Evolutionary conservation across 2,888 invertebrate species (phyloP).

Genomic region (Erannis defoliaria): DNA sequence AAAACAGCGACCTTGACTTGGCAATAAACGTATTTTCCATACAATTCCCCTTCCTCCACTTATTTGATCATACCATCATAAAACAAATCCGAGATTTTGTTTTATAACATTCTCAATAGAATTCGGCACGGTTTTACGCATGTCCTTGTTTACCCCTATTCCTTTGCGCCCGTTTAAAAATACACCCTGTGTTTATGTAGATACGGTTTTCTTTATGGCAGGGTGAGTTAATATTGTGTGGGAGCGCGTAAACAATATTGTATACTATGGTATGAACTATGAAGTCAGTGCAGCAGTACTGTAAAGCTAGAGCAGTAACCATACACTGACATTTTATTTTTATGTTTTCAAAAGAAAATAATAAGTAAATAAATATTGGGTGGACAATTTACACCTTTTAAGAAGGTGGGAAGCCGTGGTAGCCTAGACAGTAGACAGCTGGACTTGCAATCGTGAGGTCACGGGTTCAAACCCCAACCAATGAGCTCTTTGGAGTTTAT

Average conservation of each 20-base stretch:
- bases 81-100: conserved; percentile 48
- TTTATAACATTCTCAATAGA: conserved; percentile 44
- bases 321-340: not conserved
- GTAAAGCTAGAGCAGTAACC: conserved; percentile 10
- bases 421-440: too few relatives aligned
- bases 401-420: too few relatives aligned
- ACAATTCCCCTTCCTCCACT: conserved; percentile 24
- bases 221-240: conserved; percentile 38
- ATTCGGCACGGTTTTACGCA: conserved; percentile 38
- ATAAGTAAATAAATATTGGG: too few relatives aligned
- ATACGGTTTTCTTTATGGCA: conserved; percentile 28
- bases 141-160: conserved; percentile 39
- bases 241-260: conserved; percentile 50
- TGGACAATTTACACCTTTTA: too few relatives aligned
- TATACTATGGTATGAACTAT: conserved; percentile 36
- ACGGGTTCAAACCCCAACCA: too few relatives aligned
- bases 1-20: conserved; percentile 24
- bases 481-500: too few relatives aligned
- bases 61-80: conserved; percentile 48
- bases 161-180: not conserved
- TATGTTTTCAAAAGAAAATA: too few relatives aligned
- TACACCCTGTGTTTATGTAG: not conserved
- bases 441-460: too few relatives aligned
- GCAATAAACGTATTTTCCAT: conserved; percentile 29
- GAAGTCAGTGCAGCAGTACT: conserved; percentile 32